Percentiles rank a stretch among this genome's conserved stretches.
Evolutionary conservation across 1,140 invertebrate species (phyloP).

Genomic region (Sycobia sp.): DNA sequence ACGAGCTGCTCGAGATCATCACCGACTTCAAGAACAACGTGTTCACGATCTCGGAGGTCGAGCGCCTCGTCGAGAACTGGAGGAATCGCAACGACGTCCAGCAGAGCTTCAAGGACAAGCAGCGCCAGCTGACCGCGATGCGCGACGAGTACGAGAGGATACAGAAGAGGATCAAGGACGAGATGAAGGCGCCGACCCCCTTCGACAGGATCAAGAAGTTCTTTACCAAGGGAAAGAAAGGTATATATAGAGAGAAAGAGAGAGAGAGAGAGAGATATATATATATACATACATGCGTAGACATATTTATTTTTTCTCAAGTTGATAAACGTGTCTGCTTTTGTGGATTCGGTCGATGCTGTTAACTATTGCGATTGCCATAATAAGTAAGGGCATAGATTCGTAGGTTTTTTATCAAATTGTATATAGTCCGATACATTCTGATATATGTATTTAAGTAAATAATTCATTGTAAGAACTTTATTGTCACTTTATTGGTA

Average conservation of each 20-base stretch:
- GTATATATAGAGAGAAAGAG: conserved; percentile 43
- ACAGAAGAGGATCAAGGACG: conserved; percentile 74
- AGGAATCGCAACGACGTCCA: conserved; percentile 83
- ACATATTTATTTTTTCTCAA: conserved; percentile 11
- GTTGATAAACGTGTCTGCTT: too few species aligned
- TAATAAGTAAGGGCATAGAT: too few species aligned
- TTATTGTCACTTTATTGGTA: too few species aligned
- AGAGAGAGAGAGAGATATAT: too few species aligned
- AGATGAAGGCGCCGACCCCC: conserved; percentile 75
- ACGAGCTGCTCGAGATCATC: conserved; percentile 84
- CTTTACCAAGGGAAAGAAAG: conserved; percentile 71
- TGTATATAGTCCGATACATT: too few species aligned
- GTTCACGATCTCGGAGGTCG: conserved; percentile 81
- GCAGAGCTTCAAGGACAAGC: conserved; percentile 82
- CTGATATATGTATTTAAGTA: too few species aligned
- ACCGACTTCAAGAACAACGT: conserved; percentile 90
- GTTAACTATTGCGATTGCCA: too few species aligned
- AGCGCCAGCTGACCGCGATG: conserved; percentile 79
- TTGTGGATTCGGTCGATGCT: too few species aligned
- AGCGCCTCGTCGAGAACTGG: conserved; percentile 84
- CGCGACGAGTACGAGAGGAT: conserved; percentile 80
- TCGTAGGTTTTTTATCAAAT: too few species aligned
- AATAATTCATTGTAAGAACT: too few species aligned
- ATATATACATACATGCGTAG: too few species aligned
- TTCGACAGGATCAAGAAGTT: conserved; percentile 79